Percentiles rank a stretch among this genome's conserved stretches.
Evolutionary conservation across 2,797 vertebrate genomes (phyloP).

Genomic region (Malacoraja senta): DNA sequence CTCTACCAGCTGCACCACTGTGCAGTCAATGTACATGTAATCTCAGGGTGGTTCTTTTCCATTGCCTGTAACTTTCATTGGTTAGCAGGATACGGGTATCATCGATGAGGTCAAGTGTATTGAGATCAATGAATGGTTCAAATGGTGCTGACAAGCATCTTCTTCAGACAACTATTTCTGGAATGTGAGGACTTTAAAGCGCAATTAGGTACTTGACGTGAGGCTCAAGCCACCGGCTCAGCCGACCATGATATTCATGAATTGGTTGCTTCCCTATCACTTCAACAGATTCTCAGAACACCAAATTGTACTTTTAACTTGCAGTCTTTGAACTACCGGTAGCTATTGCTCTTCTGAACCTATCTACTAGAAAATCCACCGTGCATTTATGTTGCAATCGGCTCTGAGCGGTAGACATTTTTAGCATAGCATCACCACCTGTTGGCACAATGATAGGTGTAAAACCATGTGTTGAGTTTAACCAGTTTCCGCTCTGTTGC

Average conservation of each 20-base stretch:
- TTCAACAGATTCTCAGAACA: neutral
- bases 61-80: neutral
- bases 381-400: neutral
- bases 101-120: neutral
- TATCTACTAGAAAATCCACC: neutral
- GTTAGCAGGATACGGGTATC: neutral
- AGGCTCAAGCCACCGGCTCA: neutral
- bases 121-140: neutral
- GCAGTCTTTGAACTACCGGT: neutral
- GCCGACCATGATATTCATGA: neutral
- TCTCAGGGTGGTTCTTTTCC: neutral
- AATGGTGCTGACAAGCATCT: neutral
- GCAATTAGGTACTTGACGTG: neutral
- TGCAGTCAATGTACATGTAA: neutral
- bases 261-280: neutral
- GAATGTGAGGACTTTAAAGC: no score
- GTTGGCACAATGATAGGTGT: conserved; percentile 3
- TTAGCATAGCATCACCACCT: neutral
- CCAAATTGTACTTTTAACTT: no score
- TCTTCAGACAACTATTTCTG: no score
- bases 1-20: no score
- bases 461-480: neutral
- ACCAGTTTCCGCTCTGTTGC: conserved; percentile 17
- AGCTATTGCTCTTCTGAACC: no score
- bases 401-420: neutral